Evolutionary conservation across 2,113 vertebrate species (phyloP).

Genomic region (Malurus alboscapulatus): DNA sequence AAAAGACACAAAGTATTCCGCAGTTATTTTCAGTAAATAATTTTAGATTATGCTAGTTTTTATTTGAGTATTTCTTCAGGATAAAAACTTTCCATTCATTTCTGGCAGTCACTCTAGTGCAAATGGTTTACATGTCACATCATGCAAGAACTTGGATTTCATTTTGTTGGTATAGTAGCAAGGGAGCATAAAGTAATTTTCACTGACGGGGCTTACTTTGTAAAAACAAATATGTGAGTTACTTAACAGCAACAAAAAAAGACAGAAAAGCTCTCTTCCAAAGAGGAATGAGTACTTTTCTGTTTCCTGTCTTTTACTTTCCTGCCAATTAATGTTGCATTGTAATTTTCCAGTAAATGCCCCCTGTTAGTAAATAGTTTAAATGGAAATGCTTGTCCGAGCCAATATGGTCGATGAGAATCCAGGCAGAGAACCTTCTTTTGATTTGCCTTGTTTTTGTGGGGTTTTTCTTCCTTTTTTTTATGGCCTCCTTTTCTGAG

Average conservation of each 20-base stretch:
- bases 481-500: background rate
- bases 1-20: background rate
- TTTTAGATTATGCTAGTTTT: slow-evolving; percentile 37
- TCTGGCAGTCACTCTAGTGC: slow-evolving; percentile 39
- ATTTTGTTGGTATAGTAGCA: slow-evolving; percentile 57
- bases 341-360: background rate
- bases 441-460: background rate
- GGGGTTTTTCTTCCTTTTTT: background rate
- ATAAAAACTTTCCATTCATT: slow-evolving; percentile 46
- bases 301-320: background rate
- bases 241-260: slow-evolving; percentile 11
- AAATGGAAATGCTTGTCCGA: background rate
- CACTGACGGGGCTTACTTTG: background rate
- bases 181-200: slow-evolving; percentile 59
- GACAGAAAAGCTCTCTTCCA: background rate
- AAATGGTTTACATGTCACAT: slow-evolving; percentile 67
- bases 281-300: background rate
- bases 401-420: background rate
- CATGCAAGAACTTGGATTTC: slow-evolving; percentile 63
- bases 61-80: slow-evolving; percentile 42
- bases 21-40: slow-evolving; percentile 15
- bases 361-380: background rate
- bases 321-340: background rate
- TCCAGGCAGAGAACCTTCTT: background rate
- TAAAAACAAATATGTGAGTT: slow-evolving; percentile 38